These are phyloP conservation scores for Ectemnius lituratus DNA, from an alignment of 2,888 invertebrate genomes.

Conservation along the genomic window DNA sequence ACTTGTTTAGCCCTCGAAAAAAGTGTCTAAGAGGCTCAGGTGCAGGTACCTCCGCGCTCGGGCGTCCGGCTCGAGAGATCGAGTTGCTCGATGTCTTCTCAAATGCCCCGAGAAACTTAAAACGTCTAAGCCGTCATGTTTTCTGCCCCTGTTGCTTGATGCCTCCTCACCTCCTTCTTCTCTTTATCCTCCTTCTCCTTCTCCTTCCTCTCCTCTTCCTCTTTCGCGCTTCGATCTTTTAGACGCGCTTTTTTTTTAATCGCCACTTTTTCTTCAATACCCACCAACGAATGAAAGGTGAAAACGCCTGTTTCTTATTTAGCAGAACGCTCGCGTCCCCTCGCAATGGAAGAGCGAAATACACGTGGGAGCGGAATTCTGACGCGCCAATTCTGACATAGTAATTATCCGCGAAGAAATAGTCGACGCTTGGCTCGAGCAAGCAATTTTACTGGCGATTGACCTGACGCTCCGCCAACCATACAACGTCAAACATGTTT, in stretches of 20 bases:
- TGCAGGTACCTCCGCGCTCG: conserved; percentile 66
- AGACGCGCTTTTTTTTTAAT: conserved; percentile 16
- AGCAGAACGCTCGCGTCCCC: no score
- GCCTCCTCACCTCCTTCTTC: conserved; percentile 27
- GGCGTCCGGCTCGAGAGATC: conserved; percentile 76
- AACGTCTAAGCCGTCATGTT: conserved; percentile 75
- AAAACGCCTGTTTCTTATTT: conserved; percentile 21
- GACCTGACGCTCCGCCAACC: no score
- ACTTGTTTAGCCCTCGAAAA: conserved; percentile 65
- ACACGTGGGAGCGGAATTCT: no score
- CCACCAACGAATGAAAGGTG: conserved; percentile 61
- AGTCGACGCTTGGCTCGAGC: conserved; percentile 3
- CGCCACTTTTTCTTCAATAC: conserved; percentile 52
- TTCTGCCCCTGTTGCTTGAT: conserved; percentile 65
- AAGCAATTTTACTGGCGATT: neutral
- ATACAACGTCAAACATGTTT: no score
- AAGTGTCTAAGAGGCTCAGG: conserved; percentile 75
- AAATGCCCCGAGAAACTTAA: conserved; percentile 75
- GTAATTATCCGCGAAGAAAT: neutral
- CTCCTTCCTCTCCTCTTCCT: neutral
- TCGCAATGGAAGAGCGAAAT: no score
- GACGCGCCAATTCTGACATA: no score
- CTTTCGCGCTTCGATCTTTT: neutral
- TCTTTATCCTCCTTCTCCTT: conserved; percentile 9
- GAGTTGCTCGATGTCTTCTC: conserved; percentile 75